Base-by-base conservation (phyloP, 2,888 invertebrate species). In the Xylota sylvarum region DNA sequence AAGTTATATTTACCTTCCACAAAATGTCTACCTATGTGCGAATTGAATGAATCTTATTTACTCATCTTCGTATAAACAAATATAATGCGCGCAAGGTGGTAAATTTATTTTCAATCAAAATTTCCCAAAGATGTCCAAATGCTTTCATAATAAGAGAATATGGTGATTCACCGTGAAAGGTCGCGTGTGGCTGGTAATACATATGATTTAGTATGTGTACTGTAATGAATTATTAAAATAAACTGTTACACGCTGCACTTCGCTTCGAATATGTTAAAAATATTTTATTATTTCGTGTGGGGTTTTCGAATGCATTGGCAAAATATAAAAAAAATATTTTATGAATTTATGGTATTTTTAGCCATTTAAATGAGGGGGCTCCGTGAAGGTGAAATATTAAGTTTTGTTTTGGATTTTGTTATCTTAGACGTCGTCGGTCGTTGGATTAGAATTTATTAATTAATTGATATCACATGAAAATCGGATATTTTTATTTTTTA, bases 111-210 rank as follows among this genome's bases (percentile, higher is more conserved):
- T 56, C 52, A 56, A 50, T 23, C n/a, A 65, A 14, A 43, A 23
- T 14, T 4, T 23, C 23, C 23, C 27, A 5, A 23, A 19, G 37
- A 32, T 67, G 7, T 27, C 48, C n/a, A n/a, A 37, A 58, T 10
- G 4, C 27, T 58, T 50, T 60, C 50, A 17, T 52, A 67, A 48
- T 30, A 30, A 37, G 46, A 23, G 23, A 3, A 35, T n/a, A 3
- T n/a, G 17, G 4, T 77, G 77, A 69, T 23, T 60, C 77, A 77
- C 30, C 50, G n/a, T 5, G 9, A 30, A 60, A 60, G 50, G 67
- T 77, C 50, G 58, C 5, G 14, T 60, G 35, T 6, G 19, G 10
- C 19, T 30, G 30, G n/a, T n/a, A n/a, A n/a, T n/a, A n/a, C n/a
- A 30, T 19, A 48, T 58, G 35, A 67, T 77, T 67, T 14, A 35